Base-by-base conservation (phyloP, 2,113 vertebrate genomes). In the Balaeniceps rex region DNA sequence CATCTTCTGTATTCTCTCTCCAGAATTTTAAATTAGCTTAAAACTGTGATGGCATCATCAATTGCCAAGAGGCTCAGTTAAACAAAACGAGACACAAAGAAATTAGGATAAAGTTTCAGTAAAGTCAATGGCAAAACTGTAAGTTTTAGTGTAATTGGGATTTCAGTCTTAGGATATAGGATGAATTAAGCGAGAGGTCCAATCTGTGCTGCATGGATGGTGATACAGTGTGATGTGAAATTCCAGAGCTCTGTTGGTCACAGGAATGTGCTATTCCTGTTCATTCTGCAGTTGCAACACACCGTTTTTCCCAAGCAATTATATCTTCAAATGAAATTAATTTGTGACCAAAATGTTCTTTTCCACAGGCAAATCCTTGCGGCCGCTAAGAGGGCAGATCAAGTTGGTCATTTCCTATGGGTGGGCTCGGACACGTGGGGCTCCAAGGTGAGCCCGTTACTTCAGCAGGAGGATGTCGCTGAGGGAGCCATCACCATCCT, bases 391-490 rank as follows among this genome's bases (percentile, higher is more conserved):
- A 98, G 99, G 89, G 99, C 99, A 0, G 98, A 99, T 54, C 98
- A 99, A 95, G 98, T 99, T 10, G 99, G 99, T 1, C 99, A 99
- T 47, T 99, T 99, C 97, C 97, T 99, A 4, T 99, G 99, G 99
- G 98, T 99, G 36, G 99, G 99, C 66, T 99, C 99, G 0, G 99
- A 99, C 98, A 99, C 99, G 42, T 99, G 99, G 99, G 99, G 99
- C n/a, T 98, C 99, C 90, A 99, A 99, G 93, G 94, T 98, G 91
- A 98, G 98, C 86, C 99, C 99, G 0, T 96, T 99, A 65, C 97
- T 99, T 52, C 98, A 99, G 88, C 98, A 99, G 44, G 99, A 99
- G 96, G 99, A 99, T 2, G 98, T 99, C 0, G 99, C 99, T 0
- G 98, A 99, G 68, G 99, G 99, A 22, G 99, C 99, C 60, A 98